Percentiles rank a stretch among this genome's conserved stretches.
These are phyloP conservation scores for Meles meles DNA, from an alignment of 2,113 vertebrate species.

Conservation along the genomic window DNA sequence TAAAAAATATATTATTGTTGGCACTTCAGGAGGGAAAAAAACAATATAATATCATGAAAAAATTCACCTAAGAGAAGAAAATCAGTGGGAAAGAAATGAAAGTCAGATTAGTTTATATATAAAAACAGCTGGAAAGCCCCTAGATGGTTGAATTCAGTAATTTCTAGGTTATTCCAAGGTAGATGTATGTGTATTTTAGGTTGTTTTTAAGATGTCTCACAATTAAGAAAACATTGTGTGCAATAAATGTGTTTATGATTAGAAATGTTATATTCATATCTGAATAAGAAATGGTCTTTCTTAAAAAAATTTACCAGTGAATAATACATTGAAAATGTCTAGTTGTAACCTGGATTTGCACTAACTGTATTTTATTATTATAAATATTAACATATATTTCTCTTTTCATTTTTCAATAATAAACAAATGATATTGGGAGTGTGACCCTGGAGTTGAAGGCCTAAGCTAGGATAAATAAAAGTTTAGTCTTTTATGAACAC, in stretches of 20 bases:
- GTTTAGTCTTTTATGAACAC: neutral
- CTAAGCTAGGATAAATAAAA: neutral
- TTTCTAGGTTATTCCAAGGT: conserved; percentile 37
- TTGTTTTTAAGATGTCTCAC: conserved; percentile 1
- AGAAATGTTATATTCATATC: neutral
- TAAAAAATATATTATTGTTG: conserved; percentile 23
- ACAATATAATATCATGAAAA: conserved; percentile 48
- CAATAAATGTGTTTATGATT: neutral
- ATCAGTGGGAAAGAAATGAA: conserved; percentile 67
- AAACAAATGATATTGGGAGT: neutral
- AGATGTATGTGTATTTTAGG: neutral
- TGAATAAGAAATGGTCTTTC: neutral
- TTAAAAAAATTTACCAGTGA: neutral
- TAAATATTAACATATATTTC: neutral
- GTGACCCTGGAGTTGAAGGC: neutral
- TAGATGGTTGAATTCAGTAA: conserved; percentile 34
- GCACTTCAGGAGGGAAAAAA: conserved; percentile 16
- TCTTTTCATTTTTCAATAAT: neutral
- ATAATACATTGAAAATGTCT: neutral
- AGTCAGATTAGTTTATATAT: conserved; percentile 60
- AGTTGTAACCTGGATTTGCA: neutral
- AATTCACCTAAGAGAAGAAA: conserved; percentile 48
- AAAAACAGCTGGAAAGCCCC: conserved; percentile 55
- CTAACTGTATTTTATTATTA: neutral
- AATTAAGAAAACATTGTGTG: neutral